Base-by-base conservation (phyloP, 2,113 vertebrate genomes). In the Crotalus helleri region DNA sequence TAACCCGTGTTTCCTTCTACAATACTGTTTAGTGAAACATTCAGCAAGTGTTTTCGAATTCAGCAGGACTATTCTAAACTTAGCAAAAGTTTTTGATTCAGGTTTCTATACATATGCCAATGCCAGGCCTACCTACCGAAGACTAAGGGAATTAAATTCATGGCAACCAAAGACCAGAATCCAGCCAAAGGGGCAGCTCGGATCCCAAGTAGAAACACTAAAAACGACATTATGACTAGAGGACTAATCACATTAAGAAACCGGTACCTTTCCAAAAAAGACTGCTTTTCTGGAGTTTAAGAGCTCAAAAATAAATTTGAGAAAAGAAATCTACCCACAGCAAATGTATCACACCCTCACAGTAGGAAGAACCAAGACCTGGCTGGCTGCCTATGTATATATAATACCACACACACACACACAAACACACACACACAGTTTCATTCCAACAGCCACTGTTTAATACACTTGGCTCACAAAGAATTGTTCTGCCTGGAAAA, bases 401-500 rank as follows among this genome's bases (percentile, higher is more conserved):
- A 87, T 94, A 69, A 61, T 94, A 90, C 92, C 91, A 92, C 91
- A 93, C 94, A 93, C 93, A 93, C 92, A 64, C 92, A 87, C 26
- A 3, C 87, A 81, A 92, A 87, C 26, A 3, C 90, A 93, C 49
- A 94, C 93, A 93, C 91, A 61, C 90, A 0, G 29, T 0, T 93
- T 95, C 87, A 1, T 58, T 92, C 58, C 95, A 95, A 94, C 94
- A 91, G 90, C 93, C 96, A 94, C 95, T 87, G 0, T 89, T 93
- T 96, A 93, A 95, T 13, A 74, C 92, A 21, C 51, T 94, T 95
- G 96, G 96, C 94, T 96, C 95, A 57, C 94, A 12, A 90, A 61
- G 93, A 49, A 69, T n/a, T 59, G 92, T 93, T 95, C 95, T 93
- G 90, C 95, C 94, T 97, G 93, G 94, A 95, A 95, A 95, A 97